Evolutionary conservation across 2,113 vertebrate species (phyloP).

Genomic region (Podarcis cretensis): DNA sequence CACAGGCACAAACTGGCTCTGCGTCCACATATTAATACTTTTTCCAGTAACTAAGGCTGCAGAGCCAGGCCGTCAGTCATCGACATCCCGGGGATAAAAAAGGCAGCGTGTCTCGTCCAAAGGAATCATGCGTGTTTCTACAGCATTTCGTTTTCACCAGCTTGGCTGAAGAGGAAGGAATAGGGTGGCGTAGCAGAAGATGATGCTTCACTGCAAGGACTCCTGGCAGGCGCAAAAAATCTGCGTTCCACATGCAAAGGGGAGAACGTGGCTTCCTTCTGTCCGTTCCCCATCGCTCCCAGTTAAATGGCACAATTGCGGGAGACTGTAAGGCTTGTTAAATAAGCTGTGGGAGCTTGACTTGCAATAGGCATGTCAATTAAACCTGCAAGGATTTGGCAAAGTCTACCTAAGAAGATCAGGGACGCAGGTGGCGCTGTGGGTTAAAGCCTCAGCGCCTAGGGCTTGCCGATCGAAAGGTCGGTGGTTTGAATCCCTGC

Average conservation of each 20-base stretch:
- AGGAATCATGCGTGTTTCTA: not conserved
- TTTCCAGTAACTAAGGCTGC: conserved; percentile 2
- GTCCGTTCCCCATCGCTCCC: not conserved
- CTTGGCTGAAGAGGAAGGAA: not conserved
- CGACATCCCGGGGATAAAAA: not conserved
- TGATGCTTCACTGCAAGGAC: not conserved
- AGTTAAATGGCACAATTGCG: not conserved
- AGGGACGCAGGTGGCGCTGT: too few species aligned
- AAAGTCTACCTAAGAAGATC: not conserved
- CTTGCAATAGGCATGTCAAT: not conserved
- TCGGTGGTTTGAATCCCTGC: too few species aligned
- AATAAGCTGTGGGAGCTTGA: not conserved
- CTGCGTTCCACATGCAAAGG: not conserved
- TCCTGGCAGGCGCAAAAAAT: not conserved
- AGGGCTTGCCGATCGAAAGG: too few species aligned
- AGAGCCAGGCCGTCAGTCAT: not conserved
- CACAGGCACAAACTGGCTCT: rapidly evolving
- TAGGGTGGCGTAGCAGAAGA: not conserved
- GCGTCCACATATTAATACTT: not conserved
- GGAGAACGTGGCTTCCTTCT: not conserved
- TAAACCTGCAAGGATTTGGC: not conserved
- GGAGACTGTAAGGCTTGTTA: not conserved
- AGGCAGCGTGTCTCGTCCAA: not conserved
- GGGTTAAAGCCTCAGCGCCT: too few species aligned
- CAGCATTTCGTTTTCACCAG: not conserved